Conservation (phyloP, 2,113 vertebrate species). For the Apistogramma diplotaenia region DNA sequence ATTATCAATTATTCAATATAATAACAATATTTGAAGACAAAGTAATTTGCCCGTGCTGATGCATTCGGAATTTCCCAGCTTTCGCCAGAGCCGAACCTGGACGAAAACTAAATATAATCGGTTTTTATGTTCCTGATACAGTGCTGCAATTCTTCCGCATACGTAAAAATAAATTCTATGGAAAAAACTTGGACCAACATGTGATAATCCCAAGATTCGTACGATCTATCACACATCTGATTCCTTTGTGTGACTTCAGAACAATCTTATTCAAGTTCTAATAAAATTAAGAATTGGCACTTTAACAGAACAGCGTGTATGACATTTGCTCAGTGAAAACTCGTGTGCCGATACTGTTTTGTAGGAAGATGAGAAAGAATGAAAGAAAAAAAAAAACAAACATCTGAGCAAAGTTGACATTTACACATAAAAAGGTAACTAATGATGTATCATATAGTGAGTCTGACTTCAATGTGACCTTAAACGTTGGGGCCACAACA, state of each 20-base stretch:
- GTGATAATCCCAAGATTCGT: background rate
- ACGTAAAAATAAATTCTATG: background rate
- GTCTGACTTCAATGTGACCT: constrained; percentile 58
- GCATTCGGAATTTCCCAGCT: background rate
- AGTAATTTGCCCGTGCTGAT: constrained; percentile 1
- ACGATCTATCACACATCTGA: background rate
- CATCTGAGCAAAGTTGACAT: constrained; percentile 18
- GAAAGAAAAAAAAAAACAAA: background rate
- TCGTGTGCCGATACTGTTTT: background rate
- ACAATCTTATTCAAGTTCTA: background rate
- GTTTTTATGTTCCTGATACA: background rate
- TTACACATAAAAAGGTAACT: constrained; percentile 29
- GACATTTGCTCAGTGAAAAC: too few species aligned
- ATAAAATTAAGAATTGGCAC: background rate
- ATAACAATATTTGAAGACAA: constrained; percentile 31
- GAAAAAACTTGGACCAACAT: background rate
- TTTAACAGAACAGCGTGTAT: background rate
- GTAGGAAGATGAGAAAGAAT: background rate
- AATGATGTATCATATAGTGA: constrained; percentile 16
- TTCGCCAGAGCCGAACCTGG: constrained; percentile 1
- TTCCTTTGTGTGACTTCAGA: too few species aligned
- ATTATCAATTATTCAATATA: constrained; percentile 46
- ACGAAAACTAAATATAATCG: background rate
- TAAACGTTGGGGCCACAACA: constrained; percentile 33
- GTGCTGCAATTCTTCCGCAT: background rate